phyloP scores from a whole-genome alignment of 2,888 invertebrate genomes.

The Ariolimax columbianus region DNA sequence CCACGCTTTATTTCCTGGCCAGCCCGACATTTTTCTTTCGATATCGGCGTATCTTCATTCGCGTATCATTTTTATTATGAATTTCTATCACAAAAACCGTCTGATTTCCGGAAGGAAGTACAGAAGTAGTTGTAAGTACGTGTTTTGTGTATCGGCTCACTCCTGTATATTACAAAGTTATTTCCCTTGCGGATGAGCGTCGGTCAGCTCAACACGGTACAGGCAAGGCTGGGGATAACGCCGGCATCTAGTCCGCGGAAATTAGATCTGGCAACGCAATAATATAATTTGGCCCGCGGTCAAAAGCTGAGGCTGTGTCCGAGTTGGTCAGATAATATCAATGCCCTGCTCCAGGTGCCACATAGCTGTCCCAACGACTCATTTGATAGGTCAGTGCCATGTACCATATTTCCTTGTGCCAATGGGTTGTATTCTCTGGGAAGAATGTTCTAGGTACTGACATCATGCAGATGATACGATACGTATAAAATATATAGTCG shows the following conservation, averaged over 20 bases:
- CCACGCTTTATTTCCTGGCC: no score
- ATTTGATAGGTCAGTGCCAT: neutral
- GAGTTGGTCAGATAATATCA: neutral
- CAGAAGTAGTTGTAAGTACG: neutral
- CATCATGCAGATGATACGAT: no score
- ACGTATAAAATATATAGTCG: neutral
- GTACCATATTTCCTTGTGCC: no score
- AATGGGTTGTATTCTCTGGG: no score
- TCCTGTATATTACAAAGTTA: neutral
- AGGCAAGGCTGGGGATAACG: neutral
- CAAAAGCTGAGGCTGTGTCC: neutral
- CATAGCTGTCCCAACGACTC: neutral
- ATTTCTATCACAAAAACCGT: neutral
- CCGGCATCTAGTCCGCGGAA: conserved; percentile 10
- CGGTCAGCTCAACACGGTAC: neutral
- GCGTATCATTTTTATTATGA: no score
- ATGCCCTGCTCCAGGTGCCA: neutral
- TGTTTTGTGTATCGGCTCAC: neutral
- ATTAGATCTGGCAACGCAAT: conserved; percentile 11
- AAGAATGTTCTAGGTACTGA: no score
- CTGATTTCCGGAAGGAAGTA: neutral
- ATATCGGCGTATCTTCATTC: no score
- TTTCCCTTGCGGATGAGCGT: neutral
- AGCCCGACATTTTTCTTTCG: no score
- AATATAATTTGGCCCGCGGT: conserved; percentile 21